Base-by-base conservation (phyloP, 2,888 invertebrate species). In the Leptogaster cylindrica region DNA sequence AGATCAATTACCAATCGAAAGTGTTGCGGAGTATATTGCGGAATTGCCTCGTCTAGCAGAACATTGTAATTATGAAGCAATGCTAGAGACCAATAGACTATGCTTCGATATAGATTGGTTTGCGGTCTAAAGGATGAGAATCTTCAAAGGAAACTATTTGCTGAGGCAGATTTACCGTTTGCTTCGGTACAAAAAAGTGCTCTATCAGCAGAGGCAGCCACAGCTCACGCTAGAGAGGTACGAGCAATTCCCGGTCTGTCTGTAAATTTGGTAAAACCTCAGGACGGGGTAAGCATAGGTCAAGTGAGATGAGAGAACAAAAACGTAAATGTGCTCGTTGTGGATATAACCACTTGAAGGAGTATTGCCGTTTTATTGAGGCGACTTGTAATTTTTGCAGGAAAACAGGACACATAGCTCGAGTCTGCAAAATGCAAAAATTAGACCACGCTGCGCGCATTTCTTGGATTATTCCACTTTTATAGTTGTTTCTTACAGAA, bases 371-470 rank as follows among this genome's bases (percentile, higher is more conserved):
- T n/a, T n/a, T n/a, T n/a, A n/a, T n/a, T n/a, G n/a, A n/a, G n/a
- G n/a, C n/a, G n/a, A n/a, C n/a, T n/a, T n/a, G n/a, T n/a, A n/a
- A n/a, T n/a, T n/a, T n/a, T n/a, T 39, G 39, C 16, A 16, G 39
- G 14, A 39, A 6, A 12, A 39, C 12, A 16, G 39, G 12, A 6
- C 39, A 39, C 39, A 39, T 39, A 5, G 39, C 6, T 0, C 12
- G 16, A 7, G 14, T 39, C 16, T 39, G 39, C 39, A 5, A 16
- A 39, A 16, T 65, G 71, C 2, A 64, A 10, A 10, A 68, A 72
- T 50, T 71, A 71, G n/a, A 69, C 65, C 14, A 69, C 71, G 12
- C 41, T 71, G 25, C 67, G 70, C 52, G 70, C 70, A 8, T 71
- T 72, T 39, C 48, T 72, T 2, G 66, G 69, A 2, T 31, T 67